Percentiles rank a stretch among this genome's conserved stretches.
These are phyloP conservation scores for Miichthys miiuy DNA, from an alignment of 2,797 vertebrate species.

Conservation along the genomic window DNA sequence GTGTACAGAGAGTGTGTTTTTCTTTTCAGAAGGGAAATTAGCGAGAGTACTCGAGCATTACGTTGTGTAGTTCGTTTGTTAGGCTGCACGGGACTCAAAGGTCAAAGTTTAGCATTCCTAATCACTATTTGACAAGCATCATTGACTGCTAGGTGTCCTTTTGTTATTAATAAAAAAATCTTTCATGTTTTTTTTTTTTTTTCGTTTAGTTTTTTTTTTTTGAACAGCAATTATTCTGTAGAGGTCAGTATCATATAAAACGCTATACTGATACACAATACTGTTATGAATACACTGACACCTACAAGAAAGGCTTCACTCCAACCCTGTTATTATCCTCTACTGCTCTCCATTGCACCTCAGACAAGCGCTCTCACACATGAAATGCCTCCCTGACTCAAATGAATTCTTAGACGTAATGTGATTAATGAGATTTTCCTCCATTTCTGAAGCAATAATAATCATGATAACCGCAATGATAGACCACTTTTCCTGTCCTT, in stretches of 20 bases:
- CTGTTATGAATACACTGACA: slow-evolving; percentile 66
- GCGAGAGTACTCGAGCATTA: slow-evolving; percentile 33
- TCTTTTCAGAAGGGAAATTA: slow-evolving; percentile 69
- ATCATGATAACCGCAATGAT: slow-evolving; percentile 19
- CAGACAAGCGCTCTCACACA: slow-evolving; percentile 57
- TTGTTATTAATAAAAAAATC: slow-evolving; percentile 25
- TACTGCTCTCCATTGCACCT: slow-evolving; percentile 60
- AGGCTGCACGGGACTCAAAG: slow-evolving; percentile 40
- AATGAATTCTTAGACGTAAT: slow-evolving; percentile 49
- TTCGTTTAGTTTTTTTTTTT: slow-evolving; percentile 28
- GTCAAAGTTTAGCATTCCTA: slow-evolving; percentile 56
- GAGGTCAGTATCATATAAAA: slow-evolving; percentile 57
- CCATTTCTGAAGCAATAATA: slow-evolving; percentile 30
- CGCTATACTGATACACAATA: slow-evolving; percentile 9
- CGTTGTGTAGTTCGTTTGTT: slow-evolving; percentile 37
- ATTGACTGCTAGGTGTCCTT: slow-evolving; percentile 11
- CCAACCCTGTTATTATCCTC: slow-evolving; percentile 57
- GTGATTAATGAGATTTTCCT: slow-evolving; percentile 33
- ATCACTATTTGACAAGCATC: slow-evolving; percentile 32
- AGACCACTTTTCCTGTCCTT: not conserved
- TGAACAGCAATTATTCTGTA: slow-evolving; percentile 29
- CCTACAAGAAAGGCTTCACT: slow-evolving; percentile 54
- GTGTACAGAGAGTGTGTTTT: slow-evolving; percentile 33
- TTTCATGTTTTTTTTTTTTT: not conserved
- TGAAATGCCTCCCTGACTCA: slow-evolving; percentile 49